Conservation (phyloP, 2,888 invertebrate genomes). For the Thecophora atra region DNA sequence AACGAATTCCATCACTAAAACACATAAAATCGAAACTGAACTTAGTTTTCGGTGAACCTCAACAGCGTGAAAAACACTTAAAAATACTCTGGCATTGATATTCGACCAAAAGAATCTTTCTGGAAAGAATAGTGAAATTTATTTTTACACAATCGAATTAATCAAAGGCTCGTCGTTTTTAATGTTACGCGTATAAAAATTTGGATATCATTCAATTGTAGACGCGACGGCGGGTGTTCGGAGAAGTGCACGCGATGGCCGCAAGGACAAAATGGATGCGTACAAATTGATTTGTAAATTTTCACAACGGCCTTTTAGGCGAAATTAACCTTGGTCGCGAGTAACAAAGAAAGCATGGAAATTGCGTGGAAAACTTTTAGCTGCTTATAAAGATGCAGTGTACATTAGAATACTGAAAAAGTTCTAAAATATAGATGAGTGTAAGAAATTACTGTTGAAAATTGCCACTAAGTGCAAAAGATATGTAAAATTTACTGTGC, state of each 20-base stretch:
- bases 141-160: not conserved
- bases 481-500: no score
- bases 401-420: not conserved
- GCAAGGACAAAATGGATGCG: slow-evolving; percentile 21
- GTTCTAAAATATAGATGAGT: not conserved
- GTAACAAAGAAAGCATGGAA: slow-evolving; percentile 4
- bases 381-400: not conserved
- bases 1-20: slow-evolving; percentile 43
- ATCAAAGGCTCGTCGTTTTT: not conserved
- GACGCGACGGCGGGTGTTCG: no score
- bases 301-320: slow-evolving; percentile 16
- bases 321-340: slow-evolving; percentile 25
- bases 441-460: not conserved
- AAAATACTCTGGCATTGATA: not conserved
- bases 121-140: not conserved
- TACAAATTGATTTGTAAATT: slow-evolving; percentile 9
- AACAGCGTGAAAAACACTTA: slow-evolving; percentile 53
- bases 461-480: not conserved
- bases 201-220: not conserved
- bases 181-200: not conserved
- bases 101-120: not conserved
- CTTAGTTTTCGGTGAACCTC: slow-evolving; percentile 66
- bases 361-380: not conserved
- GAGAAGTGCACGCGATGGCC: slow-evolving; percentile 9
- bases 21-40: slow-evolving; percentile 60